Conservation (phyloP, 2,888 invertebrate genomes). For the Asteroscopus sphinx region DNA sequence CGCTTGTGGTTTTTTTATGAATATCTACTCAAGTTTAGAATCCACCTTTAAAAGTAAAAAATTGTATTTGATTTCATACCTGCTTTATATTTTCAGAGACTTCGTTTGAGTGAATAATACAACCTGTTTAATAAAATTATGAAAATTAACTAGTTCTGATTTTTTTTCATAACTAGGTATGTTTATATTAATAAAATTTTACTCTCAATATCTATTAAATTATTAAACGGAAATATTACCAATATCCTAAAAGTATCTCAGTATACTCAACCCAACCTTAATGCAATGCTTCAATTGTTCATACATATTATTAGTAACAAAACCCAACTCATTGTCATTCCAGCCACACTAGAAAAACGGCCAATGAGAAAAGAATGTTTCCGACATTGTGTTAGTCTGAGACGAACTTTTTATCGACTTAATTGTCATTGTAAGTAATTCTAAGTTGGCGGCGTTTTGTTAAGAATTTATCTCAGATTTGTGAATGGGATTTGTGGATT, state of each 20-base stretch:
- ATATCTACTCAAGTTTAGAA: too few species aligned
- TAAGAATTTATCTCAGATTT: constrained; percentile 37
- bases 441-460: constrained; percentile 40
- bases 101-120: too few species aligned
- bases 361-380: constrained; percentile 58
- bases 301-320: constrained; percentile 42
- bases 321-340: constrained; percentile 59
- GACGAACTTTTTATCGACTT: constrained; percentile 47
- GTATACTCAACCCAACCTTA: constrained; percentile 35
- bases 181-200: too few species aligned
- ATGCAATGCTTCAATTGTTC: constrained; percentile 54
- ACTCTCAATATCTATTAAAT: background rate
- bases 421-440: constrained; percentile 52
- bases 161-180: too few species aligned
- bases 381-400: constrained; percentile 55
- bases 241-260: constrained; percentile 33
- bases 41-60: too few species aligned
- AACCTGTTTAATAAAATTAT: too few species aligned
- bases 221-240: background rate
- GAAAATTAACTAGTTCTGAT: too few species aligned
- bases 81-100: too few species aligned
- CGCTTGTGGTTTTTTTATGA: too few species aligned
- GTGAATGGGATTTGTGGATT: constrained; percentile 1
- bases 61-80: too few species aligned
- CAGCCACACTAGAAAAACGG: constrained; percentile 45